Base-by-base conservation (phyloP, 2,888 invertebrate genomes). In the Dasysyrphus albostriatus region DNA sequence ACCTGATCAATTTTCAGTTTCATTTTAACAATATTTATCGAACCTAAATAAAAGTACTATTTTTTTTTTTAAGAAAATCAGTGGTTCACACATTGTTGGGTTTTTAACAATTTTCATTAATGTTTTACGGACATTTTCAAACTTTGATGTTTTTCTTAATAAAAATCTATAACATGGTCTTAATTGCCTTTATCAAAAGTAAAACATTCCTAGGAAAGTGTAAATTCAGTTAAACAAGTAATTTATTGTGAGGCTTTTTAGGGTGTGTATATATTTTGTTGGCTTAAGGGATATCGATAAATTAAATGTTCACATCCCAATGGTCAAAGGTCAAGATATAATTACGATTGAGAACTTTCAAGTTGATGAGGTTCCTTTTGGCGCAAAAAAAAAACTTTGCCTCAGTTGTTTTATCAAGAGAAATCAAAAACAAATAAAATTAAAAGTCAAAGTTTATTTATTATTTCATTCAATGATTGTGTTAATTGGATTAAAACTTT, bases 401-500 rank as follows among this genome's bases (percentile, higher is more conserved):
- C 10, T 3, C 16, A 16, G 9, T 16, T 47, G 9, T 47, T 49
- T 49, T 19, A 10, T 19, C 49, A 9, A 19, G 10, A 3, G 10
- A 2, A 19, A 49, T 49, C 49, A 19, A 39, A 37, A 37, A 37
- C 10, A 39, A 39, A 24, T 39, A 1, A 61, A 12, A 39, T 61
- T 61, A 14, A 42, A 42, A 19, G 9, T 61, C 24, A 14, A 61
- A 24, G 42, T 19, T 19, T 5, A 16, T 9, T 14, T 9, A 39
- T 10, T 59, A 39, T 16, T 59, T 34, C 34, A 37, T 16, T 59
- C 49, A 19, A 37, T 37, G 37, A n/a, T 16, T 39, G 12, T 39
- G 19, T 34, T 54, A 34, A 58, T 49, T 49, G 59, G 12, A 39
- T 59, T 19, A 0, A 32, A 56, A 39, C 19, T 61, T 61, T 61